Conservation (phyloP, 2,888 invertebrate species). For the Aphodius granarius region DNA sequence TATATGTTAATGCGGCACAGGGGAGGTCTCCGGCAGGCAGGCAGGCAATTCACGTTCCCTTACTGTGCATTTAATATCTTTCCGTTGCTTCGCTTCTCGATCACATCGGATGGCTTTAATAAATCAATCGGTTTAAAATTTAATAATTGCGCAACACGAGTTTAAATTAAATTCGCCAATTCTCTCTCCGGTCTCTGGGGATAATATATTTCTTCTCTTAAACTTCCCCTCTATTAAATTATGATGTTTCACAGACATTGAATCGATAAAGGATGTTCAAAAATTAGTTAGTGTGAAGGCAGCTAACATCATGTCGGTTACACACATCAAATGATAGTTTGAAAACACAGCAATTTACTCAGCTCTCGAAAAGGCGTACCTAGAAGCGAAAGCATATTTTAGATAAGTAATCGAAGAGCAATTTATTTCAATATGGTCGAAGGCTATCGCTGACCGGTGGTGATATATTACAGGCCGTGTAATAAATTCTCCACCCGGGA, state of each 20-base stretch:
- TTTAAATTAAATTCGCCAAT: not conserved
- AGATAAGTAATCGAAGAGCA: not conserved
- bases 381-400: not conserved
- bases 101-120: not conserved
- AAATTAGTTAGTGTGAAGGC: no score
- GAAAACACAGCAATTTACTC: no score
- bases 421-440: not conserved
- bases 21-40: not conserved
- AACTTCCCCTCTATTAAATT: not conserved
- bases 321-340: no score
- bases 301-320: no score
- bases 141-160: not conserved
- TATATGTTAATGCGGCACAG: not conserved
- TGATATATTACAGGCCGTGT: not conserved
- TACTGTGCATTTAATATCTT: not conserved
- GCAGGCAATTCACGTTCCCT: not conserved
- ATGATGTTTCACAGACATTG: not conserved
- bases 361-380: conserved; percentile 2
- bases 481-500: not conserved
- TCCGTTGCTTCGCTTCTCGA: not conserved
- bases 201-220: not conserved
- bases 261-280: no score
- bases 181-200: not conserved
- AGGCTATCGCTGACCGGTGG: not conserved
- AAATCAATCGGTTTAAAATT: not conserved